Percentiles rank a stretch among this genome's conserved stretches.
Evolutionary conservation across 2,888 invertebrate genomes (phyloP).

Genomic region (Hipparchia sbordonii): DNA sequence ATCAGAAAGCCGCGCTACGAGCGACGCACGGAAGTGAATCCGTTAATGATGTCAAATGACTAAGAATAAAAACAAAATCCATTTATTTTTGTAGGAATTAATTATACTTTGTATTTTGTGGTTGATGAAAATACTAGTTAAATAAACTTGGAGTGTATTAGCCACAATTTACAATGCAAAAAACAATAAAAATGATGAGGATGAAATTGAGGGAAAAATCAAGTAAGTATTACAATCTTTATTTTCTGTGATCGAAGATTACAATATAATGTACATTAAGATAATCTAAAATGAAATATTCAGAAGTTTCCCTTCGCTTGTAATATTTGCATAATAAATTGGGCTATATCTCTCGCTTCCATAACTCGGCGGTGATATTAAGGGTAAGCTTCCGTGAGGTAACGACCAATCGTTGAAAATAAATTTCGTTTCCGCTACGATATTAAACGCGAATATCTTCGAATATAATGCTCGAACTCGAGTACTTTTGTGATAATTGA

Average conservation of each 20-base stretch:
- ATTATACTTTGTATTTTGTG: too few species aligned
- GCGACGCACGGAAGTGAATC: background rate
- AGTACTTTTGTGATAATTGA: background rate
- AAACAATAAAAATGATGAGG: too few species aligned
- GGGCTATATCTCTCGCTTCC: background rate
- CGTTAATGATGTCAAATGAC: conserved; percentile 5
- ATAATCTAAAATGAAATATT: background rate
- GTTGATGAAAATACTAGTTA: too few species aligned
- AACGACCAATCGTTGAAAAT: conserved; percentile 2
- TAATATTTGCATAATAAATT: conserved; percentile 6
- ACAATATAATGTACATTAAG: too few species aligned
- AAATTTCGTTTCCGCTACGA: conserved; percentile 2
- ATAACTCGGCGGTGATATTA: background rate
- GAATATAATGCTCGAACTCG: background rate
- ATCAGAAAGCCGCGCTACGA: background rate
- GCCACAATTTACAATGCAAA: too few species aligned
- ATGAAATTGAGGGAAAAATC: too few species aligned
- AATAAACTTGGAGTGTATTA: too few species aligned
- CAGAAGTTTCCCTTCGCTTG: background rate
- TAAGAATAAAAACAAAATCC: background rate
- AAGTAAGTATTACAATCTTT: too few species aligned
- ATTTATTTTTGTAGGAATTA: too few species aligned
- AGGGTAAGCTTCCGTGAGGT: background rate
- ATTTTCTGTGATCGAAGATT: too few species aligned
- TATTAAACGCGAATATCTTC: background rate